Conservation (phyloP, 2,113 vertebrate species). For the Tichodroma muraria region DNA sequence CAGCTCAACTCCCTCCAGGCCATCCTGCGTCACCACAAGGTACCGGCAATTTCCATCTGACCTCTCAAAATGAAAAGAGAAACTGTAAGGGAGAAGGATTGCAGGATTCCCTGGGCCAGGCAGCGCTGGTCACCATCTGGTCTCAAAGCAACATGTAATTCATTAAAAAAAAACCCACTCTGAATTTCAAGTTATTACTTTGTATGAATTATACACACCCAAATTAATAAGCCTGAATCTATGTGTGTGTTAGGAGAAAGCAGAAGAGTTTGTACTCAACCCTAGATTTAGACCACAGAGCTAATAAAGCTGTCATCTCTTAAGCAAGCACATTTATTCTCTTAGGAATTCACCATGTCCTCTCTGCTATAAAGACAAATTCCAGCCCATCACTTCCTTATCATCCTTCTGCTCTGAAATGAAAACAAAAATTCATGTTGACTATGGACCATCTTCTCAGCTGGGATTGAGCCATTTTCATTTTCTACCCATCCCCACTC, state of each 20-base stretch:
- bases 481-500: not conserved
- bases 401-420: not conserved
- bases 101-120: not conserved
- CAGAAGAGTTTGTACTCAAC: not conserved
- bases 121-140: not conserved
- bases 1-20: not conserved
- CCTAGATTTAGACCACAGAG: not conserved
- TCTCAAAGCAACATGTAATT: not conserved
- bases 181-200: not conserved
- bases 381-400: not conserved
- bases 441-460: not conserved
- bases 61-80: not conserved
- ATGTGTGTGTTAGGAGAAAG: not conserved
- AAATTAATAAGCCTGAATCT: not conserved
- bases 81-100: not conserved
- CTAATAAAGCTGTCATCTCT: conserved; percentile 6
- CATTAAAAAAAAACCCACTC: not conserved
- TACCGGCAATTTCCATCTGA: not conserved
- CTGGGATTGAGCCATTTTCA: not conserved
- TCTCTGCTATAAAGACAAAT: not conserved
- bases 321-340: conserved; percentile 6
- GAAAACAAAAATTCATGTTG: conserved; percentile 12
- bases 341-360: not conserved
- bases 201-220: not conserved
- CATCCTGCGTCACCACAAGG: not conserved